These are phyloP conservation scores for Colossoma macropomum DNA, from an alignment of 2,113 vertebrate species.

Conservation along the genomic window DNA sequence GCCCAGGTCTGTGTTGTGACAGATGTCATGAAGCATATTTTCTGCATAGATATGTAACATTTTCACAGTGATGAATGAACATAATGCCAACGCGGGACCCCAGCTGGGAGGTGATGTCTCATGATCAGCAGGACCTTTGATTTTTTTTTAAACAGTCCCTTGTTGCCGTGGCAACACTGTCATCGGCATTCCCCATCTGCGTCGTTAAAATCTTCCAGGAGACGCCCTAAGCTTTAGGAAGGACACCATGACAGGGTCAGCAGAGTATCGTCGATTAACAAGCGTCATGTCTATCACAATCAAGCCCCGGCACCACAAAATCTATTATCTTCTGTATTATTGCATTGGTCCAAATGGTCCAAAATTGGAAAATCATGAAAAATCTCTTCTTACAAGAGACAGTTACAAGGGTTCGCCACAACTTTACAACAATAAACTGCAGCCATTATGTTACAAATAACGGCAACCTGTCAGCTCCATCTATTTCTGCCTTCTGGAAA, in stretches of 20 bases:
- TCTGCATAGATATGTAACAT: slow-evolving; percentile 6
- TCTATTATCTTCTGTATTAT: not conserved
- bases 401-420: too few relatives aligned
- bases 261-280: slow-evolving; percentile 16
- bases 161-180: slow-evolving; percentile 65
- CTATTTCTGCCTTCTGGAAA: not conserved
- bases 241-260: slow-evolving; percentile 27
- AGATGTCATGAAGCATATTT: not conserved
- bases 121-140: slow-evolving; percentile 15
- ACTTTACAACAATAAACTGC: too few relatives aligned
- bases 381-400: too few relatives aligned
- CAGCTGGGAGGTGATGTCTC: slow-evolving; percentile 48
- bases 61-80: not conserved
- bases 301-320: not conserved
- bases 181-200: slow-evolving; percentile 72
- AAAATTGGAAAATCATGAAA: not conserved
- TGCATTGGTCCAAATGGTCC: not conserved
- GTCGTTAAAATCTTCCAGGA: slow-evolving; percentile 64
- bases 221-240: slow-evolving; percentile 24
- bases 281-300: not conserved
- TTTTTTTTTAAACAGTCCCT: slow-evolving; percentile 45
- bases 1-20: not conserved
- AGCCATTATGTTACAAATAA: not conserved
- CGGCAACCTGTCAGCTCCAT: not conserved
- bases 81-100: slow-evolving; percentile 7